A percentile compares a stretch with the other conserved stretches of the same genome.
These are phyloP conservation scores for Macrotus californicus DNA, from an alignment of 2,113 vertebrate species.

Conservation along the genomic window DNA sequence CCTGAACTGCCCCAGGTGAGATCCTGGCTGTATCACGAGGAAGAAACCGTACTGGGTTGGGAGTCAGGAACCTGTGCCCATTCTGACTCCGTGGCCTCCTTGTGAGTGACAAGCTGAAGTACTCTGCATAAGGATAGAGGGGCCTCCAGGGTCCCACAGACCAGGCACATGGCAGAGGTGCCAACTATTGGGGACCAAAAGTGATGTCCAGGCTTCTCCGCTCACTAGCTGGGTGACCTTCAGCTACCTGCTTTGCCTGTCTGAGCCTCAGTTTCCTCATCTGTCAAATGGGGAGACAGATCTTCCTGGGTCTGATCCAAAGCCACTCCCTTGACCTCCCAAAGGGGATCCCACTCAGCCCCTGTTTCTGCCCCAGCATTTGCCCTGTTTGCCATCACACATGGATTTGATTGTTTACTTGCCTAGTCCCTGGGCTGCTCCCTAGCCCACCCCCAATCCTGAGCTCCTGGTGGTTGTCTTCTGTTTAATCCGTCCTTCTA, in stretches of 20 bases:
- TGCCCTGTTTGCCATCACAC: background rate
- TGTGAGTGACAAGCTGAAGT: rapidly evolving
- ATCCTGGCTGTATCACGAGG: background rate
- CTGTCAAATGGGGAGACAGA: background rate
- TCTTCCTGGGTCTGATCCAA: background rate
- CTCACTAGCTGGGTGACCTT: background rate
- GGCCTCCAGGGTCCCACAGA: background rate
- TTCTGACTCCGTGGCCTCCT: background rate
- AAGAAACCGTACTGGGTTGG: too few species aligned
- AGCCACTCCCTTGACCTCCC: background rate
- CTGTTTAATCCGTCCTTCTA: background rate
- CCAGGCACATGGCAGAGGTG: background rate
- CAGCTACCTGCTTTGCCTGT: background rate
- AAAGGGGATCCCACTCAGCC: rapidly evolving
- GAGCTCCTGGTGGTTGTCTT: background rate
- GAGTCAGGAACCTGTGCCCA: background rate
- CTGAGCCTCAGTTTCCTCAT: background rate
- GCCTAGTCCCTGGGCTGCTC: background rate
- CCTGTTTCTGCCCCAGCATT: background rate
- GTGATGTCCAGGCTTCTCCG: background rate
- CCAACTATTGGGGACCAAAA: background rate
- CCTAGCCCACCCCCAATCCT: background rate
- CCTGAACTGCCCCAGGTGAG: background rate
- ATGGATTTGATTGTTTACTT: background rate
- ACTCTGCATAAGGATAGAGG: background rate